Evolutionary conservation across 1,140 invertebrate species (phyloP).

Genomic region (Megalopta genalis): DNA sequence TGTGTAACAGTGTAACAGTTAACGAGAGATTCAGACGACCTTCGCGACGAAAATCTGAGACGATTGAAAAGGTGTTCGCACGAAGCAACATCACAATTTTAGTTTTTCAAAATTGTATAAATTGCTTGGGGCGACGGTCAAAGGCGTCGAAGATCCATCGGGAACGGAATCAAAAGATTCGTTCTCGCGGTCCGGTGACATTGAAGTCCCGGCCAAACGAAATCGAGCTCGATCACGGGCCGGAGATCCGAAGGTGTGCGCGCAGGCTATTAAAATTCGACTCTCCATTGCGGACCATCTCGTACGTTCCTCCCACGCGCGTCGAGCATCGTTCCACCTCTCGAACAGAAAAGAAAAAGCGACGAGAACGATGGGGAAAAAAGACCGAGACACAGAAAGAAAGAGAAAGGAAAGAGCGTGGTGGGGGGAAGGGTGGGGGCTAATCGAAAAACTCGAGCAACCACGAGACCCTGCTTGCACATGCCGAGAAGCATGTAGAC

Average conservation of each 20-base stretch:
- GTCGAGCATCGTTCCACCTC: conserved; percentile 7
- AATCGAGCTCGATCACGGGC: background rate
- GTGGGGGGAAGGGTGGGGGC: conserved; percentile 29
- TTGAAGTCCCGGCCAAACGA: background rate
- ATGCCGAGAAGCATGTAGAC: conserved; percentile 64
- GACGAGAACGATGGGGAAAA: background rate
- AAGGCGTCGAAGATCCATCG: background rate
- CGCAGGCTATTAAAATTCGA: conserved; percentile 58
- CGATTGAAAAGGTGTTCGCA: too few relatives aligned
- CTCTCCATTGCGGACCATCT: conserved; percentile 21
- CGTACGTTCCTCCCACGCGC: conserved; percentile 59
- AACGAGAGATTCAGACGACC: too few relatives aligned
- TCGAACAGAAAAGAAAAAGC: conserved; percentile 11
- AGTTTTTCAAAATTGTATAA: too few relatives aligned
- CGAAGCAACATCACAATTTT: too few relatives aligned
- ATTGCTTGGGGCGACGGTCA: too few relatives aligned
- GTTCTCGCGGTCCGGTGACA: background rate
- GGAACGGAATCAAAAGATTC: background rate
- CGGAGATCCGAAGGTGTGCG: background rate
- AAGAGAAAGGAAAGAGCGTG: conserved; percentile 17
- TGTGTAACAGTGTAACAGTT: too few relatives aligned
- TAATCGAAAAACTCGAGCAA: conserved; percentile 67
- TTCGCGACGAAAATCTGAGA: too few relatives aligned
- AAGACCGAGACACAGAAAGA: background rate
- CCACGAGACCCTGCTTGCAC: conserved; percentile 52